Conservation (phyloP, 2,797 vertebrate species). For the Pseudopleuronectes americanus region DNA sequence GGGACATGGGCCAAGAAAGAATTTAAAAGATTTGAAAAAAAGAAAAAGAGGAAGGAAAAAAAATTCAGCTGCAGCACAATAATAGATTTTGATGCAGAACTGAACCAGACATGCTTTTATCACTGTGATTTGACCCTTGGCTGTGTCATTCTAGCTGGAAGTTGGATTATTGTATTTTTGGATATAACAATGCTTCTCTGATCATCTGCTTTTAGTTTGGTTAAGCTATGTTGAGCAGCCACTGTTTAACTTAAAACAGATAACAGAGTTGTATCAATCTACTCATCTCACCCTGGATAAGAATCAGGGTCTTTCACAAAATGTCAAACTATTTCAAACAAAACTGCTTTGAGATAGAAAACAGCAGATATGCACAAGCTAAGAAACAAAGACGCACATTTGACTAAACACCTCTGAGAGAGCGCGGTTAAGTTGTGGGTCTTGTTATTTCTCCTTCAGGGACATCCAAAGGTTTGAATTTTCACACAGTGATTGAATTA, state of each 20-base stretch:
- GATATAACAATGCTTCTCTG: not conserved
- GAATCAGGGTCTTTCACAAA: not conserved
- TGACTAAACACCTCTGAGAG: conserved; percentile 33
- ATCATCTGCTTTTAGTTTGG: not conserved
- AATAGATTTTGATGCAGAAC: too few relatives aligned
- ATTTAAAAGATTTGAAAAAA: too few relatives aligned
- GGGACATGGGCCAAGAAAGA: too few relatives aligned
- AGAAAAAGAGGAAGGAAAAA: too few relatives aligned
- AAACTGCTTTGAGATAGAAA: not conserved
- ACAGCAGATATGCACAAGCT: not conserved
- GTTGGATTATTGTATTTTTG: not conserved
- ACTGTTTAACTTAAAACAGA: not conserved
- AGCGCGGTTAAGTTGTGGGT: conserved; percentile 48
- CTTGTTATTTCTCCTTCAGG: conserved; percentile 69
- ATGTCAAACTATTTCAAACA: conserved; percentile 5
- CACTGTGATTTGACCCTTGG: too few relatives aligned
- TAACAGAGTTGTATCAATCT: not conserved
- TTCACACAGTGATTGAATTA: conserved; percentile 85
- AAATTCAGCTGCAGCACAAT: too few relatives aligned
- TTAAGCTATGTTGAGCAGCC: not conserved
- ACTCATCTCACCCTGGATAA: not conserved
- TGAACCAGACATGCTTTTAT: too few relatives aligned
- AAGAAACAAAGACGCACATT: conserved; percentile 22
- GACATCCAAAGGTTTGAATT: conserved; percentile 77
- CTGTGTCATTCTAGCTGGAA: not conserved